Evolutionary conservation across 2,888 invertebrate genomes (phyloP).

Genomic region (Macaria notata): DNA sequence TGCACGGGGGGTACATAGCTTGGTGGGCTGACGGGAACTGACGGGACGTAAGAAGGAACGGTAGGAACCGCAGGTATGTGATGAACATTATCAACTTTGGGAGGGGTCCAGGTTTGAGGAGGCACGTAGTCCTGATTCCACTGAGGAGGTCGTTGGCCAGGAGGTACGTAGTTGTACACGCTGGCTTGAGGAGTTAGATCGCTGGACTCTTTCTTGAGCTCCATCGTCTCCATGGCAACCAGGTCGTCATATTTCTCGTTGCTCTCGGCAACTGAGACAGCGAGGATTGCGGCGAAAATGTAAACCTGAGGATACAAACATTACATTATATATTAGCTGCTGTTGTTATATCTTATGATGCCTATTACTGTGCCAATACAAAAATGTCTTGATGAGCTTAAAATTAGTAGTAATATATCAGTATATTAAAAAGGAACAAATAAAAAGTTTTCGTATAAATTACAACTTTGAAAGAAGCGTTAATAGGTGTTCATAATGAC

Average conservation of each 20-base stretch:
- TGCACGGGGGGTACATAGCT: constrained; percentile 14
- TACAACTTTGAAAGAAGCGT: too few species aligned
- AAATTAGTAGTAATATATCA: too few species aligned
- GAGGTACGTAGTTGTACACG: constrained; percentile 47
- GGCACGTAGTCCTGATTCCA: constrained; percentile 38
- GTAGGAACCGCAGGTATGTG: background rate
- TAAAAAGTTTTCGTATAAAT: too few species aligned
- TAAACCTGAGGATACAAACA: constrained; percentile 48
- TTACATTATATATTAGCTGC: background rate
- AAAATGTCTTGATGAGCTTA: too few species aligned
- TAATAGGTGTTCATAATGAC: background rate
- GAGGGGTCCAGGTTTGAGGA: constrained; percentile 29
- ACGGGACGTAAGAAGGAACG: constrained; percentile 11
- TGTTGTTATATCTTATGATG: too few species aligned
- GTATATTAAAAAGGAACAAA: too few species aligned
- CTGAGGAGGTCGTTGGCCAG: constrained; percentile 38
- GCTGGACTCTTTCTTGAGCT: constrained; percentile 47
- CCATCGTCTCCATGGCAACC: constrained; percentile 53
- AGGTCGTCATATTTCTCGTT: constrained; percentile 52
- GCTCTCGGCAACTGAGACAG: constrained; percentile 56
- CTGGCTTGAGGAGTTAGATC: constrained; percentile 46
- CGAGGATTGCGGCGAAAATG: constrained; percentile 56
- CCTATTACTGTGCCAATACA: too few species aligned
- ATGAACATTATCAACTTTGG: constrained; percentile 11
- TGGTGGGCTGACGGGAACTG: constrained; percentile 19